Evolutionary conservation across 2,113 vertebrate species (phyloP).

Genomic region (Sigmodon hispidus): DNA sequence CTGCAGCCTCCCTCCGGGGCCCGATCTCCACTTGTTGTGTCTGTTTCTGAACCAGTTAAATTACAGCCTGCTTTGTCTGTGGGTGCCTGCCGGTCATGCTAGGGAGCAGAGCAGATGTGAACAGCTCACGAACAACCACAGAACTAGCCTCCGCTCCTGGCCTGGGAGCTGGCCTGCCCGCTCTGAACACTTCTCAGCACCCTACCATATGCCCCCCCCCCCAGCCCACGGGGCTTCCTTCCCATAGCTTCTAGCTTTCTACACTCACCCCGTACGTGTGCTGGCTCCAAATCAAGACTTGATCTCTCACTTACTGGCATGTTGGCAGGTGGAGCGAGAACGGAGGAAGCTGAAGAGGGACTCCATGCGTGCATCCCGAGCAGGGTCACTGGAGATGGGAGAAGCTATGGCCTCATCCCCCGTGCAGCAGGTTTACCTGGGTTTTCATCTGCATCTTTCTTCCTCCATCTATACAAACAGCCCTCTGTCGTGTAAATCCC

Average conservation of each 20-base stretch:
- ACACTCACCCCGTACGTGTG: rapidly evolving
- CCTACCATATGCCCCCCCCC: not conserved
- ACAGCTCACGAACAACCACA: not conserved
- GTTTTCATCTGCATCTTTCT: not conserved
- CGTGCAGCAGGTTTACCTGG: slow-evolving; percentile 40
- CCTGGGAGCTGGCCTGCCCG: not conserved
- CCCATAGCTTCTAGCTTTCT: not conserved
- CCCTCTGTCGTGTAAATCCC: not conserved
- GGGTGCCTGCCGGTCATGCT: not conserved
- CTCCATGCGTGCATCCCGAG: not conserved
- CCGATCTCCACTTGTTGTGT: rapidly evolving
- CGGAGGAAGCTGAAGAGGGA: slow-evolving; percentile 82
- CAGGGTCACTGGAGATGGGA: not conserved
- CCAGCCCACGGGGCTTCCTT: not conserved
- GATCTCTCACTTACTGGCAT: not conserved
- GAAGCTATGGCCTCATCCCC: not conserved
- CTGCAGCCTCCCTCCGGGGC: too few relatives aligned
- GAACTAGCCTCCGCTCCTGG: not conserved
- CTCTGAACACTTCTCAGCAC: not conserved
- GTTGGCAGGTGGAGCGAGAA: slow-evolving; percentile 82
- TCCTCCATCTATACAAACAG: not conserved
- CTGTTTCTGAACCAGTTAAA: slow-evolving; percentile 23
- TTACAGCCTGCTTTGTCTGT: not conserved
- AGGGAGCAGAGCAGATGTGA: not conserved
- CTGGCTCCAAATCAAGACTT: slow-evolving; percentile 1